phyloP scores from a whole-genome alignment of 2,797 vertebrate species.

The Acanthornis magna region DNA sequence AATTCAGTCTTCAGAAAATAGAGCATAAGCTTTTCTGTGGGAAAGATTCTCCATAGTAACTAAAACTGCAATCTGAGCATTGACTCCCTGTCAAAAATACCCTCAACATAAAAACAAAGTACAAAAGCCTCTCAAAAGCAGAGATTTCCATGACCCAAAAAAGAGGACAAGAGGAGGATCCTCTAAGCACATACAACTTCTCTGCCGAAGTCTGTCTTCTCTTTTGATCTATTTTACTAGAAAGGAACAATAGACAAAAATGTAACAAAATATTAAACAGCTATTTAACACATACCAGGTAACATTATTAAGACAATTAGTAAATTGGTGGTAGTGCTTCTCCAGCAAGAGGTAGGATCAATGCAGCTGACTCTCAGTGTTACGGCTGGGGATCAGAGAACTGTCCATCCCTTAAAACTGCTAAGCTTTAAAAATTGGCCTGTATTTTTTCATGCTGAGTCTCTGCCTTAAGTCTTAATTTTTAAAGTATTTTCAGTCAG shows the following conservation, averaged over 20 bases:
- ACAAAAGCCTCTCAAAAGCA: slow-evolving; percentile 48
- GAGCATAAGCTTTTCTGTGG: slow-evolving; percentile 20
- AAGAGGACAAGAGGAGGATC: background rate
- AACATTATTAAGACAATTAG: background rate
- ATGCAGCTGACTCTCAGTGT: background rate
- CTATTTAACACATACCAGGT: background rate
- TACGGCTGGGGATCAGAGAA: background rate
- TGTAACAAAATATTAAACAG: background rate
- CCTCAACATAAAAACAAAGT: slow-evolving; percentile 18
- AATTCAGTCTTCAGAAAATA: slow-evolving; percentile 45
- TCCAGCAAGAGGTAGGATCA: background rate
- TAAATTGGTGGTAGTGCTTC: background rate
- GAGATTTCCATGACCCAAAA: slow-evolving; percentile 27
- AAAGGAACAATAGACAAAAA: background rate
- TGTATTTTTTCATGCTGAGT: background rate
- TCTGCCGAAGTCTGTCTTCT: background rate
- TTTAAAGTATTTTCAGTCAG: background rate
- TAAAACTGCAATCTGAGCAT: slow-evolving; percentile 29
- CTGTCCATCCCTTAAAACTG: background rate
- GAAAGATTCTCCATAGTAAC: slow-evolving; percentile 64
- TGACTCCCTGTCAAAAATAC: slow-evolving; percentile 52
- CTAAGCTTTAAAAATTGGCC: background rate
- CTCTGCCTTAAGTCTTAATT: background rate
- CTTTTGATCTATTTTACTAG: background rate
- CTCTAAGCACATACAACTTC: background rate